Evolutionary conservation across 2,888 invertebrate genomes (phyloP), one percentile per base, ranked within the genome.

Genomic region (Leptinotarsa rubiginosa): DNA sequence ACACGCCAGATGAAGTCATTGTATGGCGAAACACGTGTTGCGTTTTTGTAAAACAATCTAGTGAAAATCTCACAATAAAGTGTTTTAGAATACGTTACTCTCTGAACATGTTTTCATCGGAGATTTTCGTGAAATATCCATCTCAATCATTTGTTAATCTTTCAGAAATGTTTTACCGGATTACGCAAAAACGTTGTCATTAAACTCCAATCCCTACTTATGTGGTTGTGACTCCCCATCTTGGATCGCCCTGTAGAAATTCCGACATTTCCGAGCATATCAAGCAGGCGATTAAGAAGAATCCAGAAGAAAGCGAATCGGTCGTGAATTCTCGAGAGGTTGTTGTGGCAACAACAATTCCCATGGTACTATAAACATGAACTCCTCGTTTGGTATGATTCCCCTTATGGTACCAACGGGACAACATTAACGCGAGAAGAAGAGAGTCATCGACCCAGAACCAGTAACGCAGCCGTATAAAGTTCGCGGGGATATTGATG

Each of bases 331-430:
- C 75, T 77, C 70, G 71, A 78, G 70, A 78, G 72, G 77, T 22
- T 72, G 75, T 74, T 74, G 73, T 71, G 70, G 74, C 70, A 75
- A 77, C 74, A 75, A 77, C 74, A 76, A 82, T 85, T 86, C 85
- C 84, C 85, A 85, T 85, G 84, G 82, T 84, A 83, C 84, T 84
- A 83, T 83, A 85, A 85, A 85, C 85, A 83, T 82, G 84, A 81
- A 81, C 84, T 82, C 77, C 79, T 78, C 82, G 83, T 84, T 85
- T 84, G 86, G 85, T 84, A 85, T 85, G 84, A 85, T 85, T 84
- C 85, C 85, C 83, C 82, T 86, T 86, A 85, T 85, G 85, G 85
- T 81, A 80, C 81, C 82, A 83, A 79, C 80, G 76, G 77, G 81
- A 83, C 82, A 79, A 79, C 54, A 65, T 65, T 74, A 74, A 74